Evolutionary conservation across 64 coral and sea anemone species (phyloP).

Genomic region (Anthopleura sola): DNA sequence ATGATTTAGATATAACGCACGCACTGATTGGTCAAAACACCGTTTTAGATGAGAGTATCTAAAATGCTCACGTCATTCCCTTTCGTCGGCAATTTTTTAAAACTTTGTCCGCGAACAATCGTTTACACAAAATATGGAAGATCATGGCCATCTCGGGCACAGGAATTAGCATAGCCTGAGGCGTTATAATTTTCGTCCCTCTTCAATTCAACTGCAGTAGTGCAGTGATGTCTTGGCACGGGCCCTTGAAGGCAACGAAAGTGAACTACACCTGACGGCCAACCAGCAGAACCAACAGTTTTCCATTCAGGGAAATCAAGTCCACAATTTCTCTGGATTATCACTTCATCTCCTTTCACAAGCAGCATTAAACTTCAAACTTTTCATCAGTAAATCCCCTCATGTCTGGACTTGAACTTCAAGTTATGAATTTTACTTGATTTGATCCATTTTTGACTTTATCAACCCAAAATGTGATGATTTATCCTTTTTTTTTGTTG

Average conservation of each 20-base stretch:
- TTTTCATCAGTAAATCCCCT: too few species aligned
- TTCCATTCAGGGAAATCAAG: background rate
- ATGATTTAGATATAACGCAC: background rate
- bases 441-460: too few species aligned
- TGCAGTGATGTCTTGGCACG: background rate
- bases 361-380: too few species aligned
- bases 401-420: too few species aligned
- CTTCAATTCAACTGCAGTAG: background rate
- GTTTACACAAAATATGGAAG: background rate
- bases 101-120: background rate
- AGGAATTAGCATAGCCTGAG: background rate
- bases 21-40: too few species aligned
- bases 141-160: constrained; percentile 17
- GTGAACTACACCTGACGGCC: background rate
- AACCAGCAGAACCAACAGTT: background rate
- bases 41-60: too few species aligned
- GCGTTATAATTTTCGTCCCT: background rate
- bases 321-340: background rate
- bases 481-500: too few species aligned
- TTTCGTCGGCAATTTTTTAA: background rate
- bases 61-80: background rate
- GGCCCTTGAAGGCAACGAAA: background rate
- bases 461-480: too few species aligned
- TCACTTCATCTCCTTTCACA: background rate
- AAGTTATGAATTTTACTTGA: too few species aligned